Conservation (phyloP, 2,113 vertebrate genomes). For the Pteronura brasiliensis region DNA sequence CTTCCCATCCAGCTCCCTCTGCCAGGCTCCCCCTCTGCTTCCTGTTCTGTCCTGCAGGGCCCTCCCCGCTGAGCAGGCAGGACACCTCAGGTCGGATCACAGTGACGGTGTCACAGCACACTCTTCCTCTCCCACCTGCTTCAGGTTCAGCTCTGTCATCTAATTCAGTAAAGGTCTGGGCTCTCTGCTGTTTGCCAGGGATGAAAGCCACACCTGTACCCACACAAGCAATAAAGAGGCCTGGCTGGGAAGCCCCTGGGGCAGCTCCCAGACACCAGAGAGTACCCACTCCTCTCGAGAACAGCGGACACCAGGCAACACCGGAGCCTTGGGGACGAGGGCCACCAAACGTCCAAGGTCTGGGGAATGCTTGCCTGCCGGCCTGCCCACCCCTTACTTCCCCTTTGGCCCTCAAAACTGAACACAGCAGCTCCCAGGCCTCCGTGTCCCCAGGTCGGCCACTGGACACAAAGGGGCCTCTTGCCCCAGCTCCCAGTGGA, state of each 20-base stretch:
- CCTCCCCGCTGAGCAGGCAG: background rate
- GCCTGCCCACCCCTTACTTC: background rate
- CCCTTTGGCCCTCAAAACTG: background rate
- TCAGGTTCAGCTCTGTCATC: background rate
- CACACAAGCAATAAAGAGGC: background rate
- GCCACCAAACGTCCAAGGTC: background rate
- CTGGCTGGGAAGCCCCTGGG: background rate
- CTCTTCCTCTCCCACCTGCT: background rate
- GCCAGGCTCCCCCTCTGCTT: too few relatives aligned
- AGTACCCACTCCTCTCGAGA: background rate
- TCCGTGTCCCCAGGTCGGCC: background rate
- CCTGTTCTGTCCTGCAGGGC: background rate
- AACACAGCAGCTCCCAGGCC: background rate
- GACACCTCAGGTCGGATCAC: background rate
- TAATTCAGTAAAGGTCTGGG: too few relatives aligned
- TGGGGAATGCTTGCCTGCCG: background rate
- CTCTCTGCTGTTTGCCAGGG: background rate
- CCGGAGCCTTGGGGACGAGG: accelerated
- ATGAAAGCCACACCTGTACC: background rate
- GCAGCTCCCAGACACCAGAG: background rate
- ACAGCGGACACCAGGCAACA: background rate
- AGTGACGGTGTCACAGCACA: background rate
- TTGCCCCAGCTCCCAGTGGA: accelerated
- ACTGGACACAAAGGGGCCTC: too few relatives aligned
- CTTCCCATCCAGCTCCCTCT: background rate